Evolutionary conservation across 2,888 invertebrate genomes (phyloP).

Genomic region (Philaethria dido): DNA sequence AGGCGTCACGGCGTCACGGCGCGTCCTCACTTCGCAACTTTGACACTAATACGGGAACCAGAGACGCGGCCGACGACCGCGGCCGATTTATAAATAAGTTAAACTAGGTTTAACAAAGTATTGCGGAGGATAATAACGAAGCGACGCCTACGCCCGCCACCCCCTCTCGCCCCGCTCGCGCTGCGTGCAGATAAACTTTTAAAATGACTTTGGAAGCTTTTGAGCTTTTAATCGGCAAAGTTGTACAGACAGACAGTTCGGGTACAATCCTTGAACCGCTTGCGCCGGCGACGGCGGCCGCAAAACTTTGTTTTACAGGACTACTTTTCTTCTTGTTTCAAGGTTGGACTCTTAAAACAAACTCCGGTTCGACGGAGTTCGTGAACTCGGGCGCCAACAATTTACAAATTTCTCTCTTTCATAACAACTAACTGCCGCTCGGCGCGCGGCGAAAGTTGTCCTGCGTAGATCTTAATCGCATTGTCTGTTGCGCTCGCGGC

Average conservation of each 20-base stretch:
- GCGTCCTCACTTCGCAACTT: constrained; percentile 61
- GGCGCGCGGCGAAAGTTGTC: constrained; percentile 84
- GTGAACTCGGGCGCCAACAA: constrained; percentile 85
- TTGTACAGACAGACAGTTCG: constrained; percentile 85
- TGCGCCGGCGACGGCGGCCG: constrained; percentile 85
- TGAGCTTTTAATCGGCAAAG: constrained; percentile 85
- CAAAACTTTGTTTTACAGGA: constrained; percentile 85
- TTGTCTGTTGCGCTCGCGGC: constrained; percentile 83
- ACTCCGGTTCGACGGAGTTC: constrained; percentile 84
- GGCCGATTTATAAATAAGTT: constrained; percentile 79
- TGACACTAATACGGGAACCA: constrained; percentile 71
- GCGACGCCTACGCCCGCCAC: constrained; percentile 67
- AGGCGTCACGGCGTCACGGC: constrained; percentile 46
- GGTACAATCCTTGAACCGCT: constrained; percentile 85
- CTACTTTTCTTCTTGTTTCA: constrained; percentile 86
- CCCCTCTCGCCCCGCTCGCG: constrained; percentile 56
- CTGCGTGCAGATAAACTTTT: constrained; percentile 85
- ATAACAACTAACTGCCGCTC: constrained; percentile 85
- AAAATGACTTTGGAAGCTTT: constrained; percentile 85
- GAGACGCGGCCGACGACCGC: constrained; percentile 65
- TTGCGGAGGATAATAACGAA: constrained; percentile 78
- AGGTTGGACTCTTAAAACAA: constrained; percentile 86
- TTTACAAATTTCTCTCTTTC: constrained; percentile 85
- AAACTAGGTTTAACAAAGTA: constrained; percentile 82
- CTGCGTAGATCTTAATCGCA: constrained; percentile 85